These are phyloP conservation scores for Orgyia antiqua DNA, from an alignment of 2,888 invertebrate species.

Conservation along the genomic window DNA sequence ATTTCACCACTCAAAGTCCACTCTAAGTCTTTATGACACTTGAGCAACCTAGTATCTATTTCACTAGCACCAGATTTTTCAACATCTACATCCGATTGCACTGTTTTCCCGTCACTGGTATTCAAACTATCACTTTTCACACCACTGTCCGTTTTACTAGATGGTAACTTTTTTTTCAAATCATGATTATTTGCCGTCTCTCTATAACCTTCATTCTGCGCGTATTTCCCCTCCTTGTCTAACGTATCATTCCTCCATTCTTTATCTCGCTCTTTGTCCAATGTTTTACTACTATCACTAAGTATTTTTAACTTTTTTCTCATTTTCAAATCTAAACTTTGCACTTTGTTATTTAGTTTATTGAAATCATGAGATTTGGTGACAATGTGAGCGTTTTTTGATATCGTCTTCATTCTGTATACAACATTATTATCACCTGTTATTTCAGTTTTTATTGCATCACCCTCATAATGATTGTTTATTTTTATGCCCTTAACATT, in stretches of 20 bases:
- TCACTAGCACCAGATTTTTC: slow-evolving; percentile 61
- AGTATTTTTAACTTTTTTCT: slow-evolving; percentile 66
- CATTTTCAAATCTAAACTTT: slow-evolving; percentile 54
- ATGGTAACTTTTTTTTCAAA: slow-evolving; percentile 66
- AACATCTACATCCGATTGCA: slow-evolving; percentile 55
- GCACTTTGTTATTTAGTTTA: slow-evolving; percentile 57
- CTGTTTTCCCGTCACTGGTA: slow-evolving; percentile 56
- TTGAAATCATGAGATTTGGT: slow-evolving; percentile 68
- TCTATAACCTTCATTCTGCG: slow-evolving; percentile 73
- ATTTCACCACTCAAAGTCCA: slow-evolving; percentile 60
- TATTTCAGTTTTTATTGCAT: slow-evolving; percentile 62
- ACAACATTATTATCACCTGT: slow-evolving; percentile 60
- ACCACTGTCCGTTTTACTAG: slow-evolving; percentile 55
- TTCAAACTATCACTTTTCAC: slow-evolving; percentile 58
- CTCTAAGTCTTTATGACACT: slow-evolving; percentile 56
- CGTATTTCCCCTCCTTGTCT: slow-evolving; percentile 75
- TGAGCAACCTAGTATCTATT: slow-evolving; percentile 54
- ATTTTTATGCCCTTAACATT: slow-evolving; percentile 57
- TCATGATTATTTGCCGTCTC: slow-evolving; percentile 63
- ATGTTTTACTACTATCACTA: slow-evolving; percentile 41
- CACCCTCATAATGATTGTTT: slow-evolving; percentile 61
- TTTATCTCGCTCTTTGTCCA: slow-evolving; percentile 64
- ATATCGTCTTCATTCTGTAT: slow-evolving; percentile 70
- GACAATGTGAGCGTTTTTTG: slow-evolving; percentile 71
- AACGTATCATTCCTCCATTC: slow-evolving; percentile 79